These are phyloP conservation scores for Tetramorium alpestre DNA, from an alignment of 1,140 invertebrate species.

Conservation along the genomic window DNA sequence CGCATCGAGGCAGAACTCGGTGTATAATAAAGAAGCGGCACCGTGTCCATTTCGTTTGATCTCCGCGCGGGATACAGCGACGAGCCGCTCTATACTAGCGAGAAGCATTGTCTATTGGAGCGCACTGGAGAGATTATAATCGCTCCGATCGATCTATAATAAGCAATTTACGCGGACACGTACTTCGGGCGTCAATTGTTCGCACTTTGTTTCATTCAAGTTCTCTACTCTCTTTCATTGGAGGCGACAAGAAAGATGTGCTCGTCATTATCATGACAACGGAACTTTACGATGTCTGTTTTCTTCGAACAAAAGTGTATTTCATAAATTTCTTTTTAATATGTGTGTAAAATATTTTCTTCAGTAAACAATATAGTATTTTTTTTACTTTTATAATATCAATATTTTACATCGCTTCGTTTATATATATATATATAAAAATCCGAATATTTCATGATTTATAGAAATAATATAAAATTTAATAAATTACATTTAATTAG, in stretches of 20 bases:
- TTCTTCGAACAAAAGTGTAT: background rate
- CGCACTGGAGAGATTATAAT: slow-evolving; percentile 33
- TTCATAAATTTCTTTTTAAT: background rate
- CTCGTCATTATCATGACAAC: background rate
- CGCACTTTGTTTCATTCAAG: background rate
- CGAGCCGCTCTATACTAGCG: background rate
- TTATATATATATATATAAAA: background rate
- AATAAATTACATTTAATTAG: background rate
- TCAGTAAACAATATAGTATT: background rate
- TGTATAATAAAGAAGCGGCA: slow-evolving; percentile 53
- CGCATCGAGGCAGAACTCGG: slow-evolving; percentile 29
- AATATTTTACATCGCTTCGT: background rate
- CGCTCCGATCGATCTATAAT: slow-evolving; percentile 8
- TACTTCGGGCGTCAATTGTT: background rate
- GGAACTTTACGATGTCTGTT: background rate
- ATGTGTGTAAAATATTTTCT: background rate
- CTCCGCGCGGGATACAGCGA: slow-evolving; percentile 24
- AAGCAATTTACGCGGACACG: slow-evolving; percentile 12
- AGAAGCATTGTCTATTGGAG: slow-evolving; percentile 6
- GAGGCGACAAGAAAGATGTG: background rate
- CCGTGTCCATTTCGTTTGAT: slow-evolving; percentile 38
- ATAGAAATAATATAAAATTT: background rate
- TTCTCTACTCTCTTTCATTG: background rate
- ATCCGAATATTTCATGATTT: background rate
- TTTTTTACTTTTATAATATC: background rate